Evolutionary conservation across 2,888 invertebrate species (phyloP).

Genomic region (Caenorhabditis uteleia): DNA sequence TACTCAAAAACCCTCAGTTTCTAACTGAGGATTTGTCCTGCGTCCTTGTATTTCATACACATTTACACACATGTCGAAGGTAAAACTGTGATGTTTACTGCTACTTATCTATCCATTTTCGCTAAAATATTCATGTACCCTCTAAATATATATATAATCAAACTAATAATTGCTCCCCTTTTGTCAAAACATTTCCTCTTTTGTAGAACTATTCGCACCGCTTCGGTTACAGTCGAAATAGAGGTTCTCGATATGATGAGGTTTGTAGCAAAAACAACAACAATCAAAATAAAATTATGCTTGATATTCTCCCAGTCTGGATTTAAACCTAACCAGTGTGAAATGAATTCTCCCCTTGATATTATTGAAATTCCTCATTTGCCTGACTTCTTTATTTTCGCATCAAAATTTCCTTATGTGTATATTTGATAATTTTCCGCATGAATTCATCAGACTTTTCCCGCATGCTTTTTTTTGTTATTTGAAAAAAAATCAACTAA

Average conservation of each 20-base stretch:
- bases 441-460: too few relatives aligned
- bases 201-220: conserved; percentile 46
- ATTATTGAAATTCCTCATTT: not conserved
- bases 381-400: not conserved
- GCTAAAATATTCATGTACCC: too few relatives aligned
- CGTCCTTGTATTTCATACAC: too few relatives aligned
- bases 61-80: too few relatives aligned
- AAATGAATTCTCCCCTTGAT: not conserved
- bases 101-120: too few relatives aligned
- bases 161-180: too few relatives aligned
- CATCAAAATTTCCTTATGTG: not conserved
- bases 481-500: too few relatives aligned
- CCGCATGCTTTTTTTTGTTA: too few relatives aligned
- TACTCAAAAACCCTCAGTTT: too few relatives aligned
- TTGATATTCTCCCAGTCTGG: not conserved
- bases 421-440: not conserved
- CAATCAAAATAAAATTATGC: not conserved
- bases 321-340: not conserved
- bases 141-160: too few relatives aligned
- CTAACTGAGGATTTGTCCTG: too few relatives aligned
- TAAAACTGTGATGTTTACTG: too few relatives aligned
- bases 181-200: not conserved
- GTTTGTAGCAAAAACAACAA: conserved; percentile 33
- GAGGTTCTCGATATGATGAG: conserved; percentile 48
- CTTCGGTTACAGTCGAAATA: conserved; percentile 44